Percentiles rank a stretch among this genome's conserved stretches.
Evolutionary conservation across 1,140 invertebrate genomes (phyloP).

Genomic region (Pachypsylla venusta): DNA sequence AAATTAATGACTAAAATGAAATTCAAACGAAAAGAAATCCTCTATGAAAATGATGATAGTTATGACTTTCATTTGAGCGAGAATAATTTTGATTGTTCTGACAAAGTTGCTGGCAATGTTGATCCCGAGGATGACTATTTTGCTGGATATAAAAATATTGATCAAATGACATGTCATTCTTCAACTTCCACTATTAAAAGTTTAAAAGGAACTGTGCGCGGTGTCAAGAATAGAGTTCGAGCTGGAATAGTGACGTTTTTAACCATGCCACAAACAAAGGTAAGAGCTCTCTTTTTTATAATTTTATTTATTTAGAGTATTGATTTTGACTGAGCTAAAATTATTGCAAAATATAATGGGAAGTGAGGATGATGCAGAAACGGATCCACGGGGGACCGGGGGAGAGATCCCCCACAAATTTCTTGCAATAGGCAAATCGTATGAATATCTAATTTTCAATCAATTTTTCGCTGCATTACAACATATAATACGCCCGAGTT

Average conservation of each 20-base stretch:
- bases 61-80: constrained; percentile 72
- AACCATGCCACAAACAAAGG: constrained; percentile 59
- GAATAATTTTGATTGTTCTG: constrained; percentile 37
- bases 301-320: too few relatives aligned
- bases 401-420: too few relatives aligned
- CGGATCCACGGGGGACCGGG: too few relatives aligned
- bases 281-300: constrained; percentile 29
- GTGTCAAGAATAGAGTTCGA: constrained; percentile 82
- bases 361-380: too few relatives aligned
- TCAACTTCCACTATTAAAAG: constrained; percentile 63
- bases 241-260: constrained; percentile 88
- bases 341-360: too few relatives aligned
- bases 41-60: constrained; percentile 56
- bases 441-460: too few relatives aligned
- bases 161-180: constrained; percentile 45
- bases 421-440: too few relatives aligned
- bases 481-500: too few relatives aligned
- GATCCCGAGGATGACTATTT: constrained; percentile 50
- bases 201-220: constrained; percentile 76
- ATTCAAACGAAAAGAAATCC: constrained; percentile 27
- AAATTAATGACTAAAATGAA: background rate
- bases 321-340: too few relatives aligned
- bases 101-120: constrained; percentile 27
- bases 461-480: too few relatives aligned
- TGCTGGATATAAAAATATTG: constrained; percentile 61